Evolutionary conservation across 2,113 vertebrate species (phyloP), one percentile per base, ranked within the genome.

Genomic region (Lichenostomus cassidix): DNA sequence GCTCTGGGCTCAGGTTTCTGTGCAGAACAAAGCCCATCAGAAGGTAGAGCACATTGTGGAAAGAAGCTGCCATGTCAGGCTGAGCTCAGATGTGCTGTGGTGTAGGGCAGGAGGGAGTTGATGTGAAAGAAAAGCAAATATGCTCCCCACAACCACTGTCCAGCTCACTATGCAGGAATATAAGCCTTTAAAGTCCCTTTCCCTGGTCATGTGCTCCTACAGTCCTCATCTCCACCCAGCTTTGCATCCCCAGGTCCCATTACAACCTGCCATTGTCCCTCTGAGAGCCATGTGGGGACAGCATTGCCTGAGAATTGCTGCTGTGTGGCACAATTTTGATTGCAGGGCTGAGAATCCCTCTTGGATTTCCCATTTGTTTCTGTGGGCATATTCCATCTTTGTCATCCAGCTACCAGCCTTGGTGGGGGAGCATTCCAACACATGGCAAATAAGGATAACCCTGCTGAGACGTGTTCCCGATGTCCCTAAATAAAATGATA

Each of bases 71-170:
- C 4, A 28, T 42, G 11, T 46, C 37, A 46, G 31, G 29, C 29
- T 81, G 27, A 87, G 12, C 33, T 91, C 67, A 65, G 56, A 33
- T 31, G 8, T 55, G 20, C 19, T 60, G 13, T 29, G 16, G 7
- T 29, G 6, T 56, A 29, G 2, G 7, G 28, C 12, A 15, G 8
- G 4, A 2, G 3, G 18, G 4, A 21, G 16, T 5, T 64, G 29
- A 47, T 11, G 15, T 28, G 21, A 35, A 78, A 83, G 20, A 21
- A 65, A 75, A 85, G 7, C 13, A 63, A 67, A 67, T 37, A 17
- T 10, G 2, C 22, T 21, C n/a, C n/a, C 12, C 17, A 5, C 22
- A 60, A 22, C 19, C 18, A 37, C 28, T 28, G 11, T 41, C 15
- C 39, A 71, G 5, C 17, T 79, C 47, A 18, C 18, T 39, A 3